Evolutionary conservation across 92 coral and sea anemone genomes (phyloP).

Genomic region (Paramuricea clavata): DNA sequence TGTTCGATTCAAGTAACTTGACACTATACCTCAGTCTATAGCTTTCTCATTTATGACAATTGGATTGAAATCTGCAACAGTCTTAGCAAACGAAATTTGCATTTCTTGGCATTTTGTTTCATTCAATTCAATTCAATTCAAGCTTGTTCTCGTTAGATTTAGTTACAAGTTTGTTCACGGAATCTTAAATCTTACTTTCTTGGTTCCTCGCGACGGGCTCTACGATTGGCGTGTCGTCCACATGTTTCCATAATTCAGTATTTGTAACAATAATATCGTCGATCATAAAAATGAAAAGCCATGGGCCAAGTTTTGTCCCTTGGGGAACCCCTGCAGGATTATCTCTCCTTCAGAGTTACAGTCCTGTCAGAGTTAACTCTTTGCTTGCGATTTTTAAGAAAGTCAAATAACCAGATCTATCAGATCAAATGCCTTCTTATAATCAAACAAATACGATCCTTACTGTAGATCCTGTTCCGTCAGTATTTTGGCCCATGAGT

Average conservation of each 20-base stretch:
- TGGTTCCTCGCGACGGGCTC: constrained; percentile 48
- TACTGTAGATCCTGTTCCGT: constrained; percentile 17
- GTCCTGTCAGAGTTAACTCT: constrained; percentile 32
- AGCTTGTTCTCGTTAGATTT: constrained; percentile 8
- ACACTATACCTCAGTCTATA: no score
- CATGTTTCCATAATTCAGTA: constrained; percentile 47
- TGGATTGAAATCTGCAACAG: background rate
- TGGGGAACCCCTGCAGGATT: constrained; percentile 61
- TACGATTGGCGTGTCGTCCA: constrained; percentile 55
- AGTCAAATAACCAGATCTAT: constrained; percentile 49
- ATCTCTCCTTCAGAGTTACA: constrained; percentile 60
- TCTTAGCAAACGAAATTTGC: no score
- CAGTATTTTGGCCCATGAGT: constrained; percentile 5
- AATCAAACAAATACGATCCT: constrained; percentile 8
- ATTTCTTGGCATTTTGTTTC: no score
- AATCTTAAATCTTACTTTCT: constrained; percentile 45
- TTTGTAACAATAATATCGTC: background rate
- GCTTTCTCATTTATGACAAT: constrained; percentile 43
- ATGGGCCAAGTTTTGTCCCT: no score
- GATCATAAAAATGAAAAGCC: constrained; percentile 45
- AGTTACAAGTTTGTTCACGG: constrained; percentile 41
- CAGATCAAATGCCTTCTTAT: background rate
- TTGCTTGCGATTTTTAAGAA: constrained; percentile 47
- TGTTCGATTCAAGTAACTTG: no score
- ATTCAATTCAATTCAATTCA: no score